Conservation (phyloP, 2,113 vertebrate species). For the Ceyx cyanopectus region DNA sequence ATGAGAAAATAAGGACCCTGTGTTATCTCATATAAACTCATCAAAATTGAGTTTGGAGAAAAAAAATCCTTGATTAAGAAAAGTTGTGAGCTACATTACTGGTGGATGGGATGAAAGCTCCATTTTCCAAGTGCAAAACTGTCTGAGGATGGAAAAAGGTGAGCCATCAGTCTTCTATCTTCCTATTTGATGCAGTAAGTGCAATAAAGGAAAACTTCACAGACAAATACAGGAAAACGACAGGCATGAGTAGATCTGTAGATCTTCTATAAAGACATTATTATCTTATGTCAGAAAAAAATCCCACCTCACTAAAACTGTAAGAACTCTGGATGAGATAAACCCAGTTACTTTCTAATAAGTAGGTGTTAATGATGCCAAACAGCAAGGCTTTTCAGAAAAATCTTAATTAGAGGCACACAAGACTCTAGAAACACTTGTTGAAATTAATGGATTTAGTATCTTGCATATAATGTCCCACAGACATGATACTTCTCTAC, state of each 20-base stretch:
- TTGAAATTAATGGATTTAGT: neutral
- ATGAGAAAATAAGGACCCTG: neutral
- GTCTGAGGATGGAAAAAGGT: neutral
- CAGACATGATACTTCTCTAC: neutral
- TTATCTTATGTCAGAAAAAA: neutral
- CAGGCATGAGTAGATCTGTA: neutral
- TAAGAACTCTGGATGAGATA: neutral
- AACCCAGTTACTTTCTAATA: neutral
- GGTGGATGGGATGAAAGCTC: neutral
- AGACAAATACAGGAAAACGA: neutral
- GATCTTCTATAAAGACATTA: neutral
- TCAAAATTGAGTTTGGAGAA: neutral
- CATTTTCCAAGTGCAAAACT: neutral
- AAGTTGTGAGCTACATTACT: neutral
- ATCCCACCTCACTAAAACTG: neutral
- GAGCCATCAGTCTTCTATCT: neutral
- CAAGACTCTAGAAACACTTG: neutral
- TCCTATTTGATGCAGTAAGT: neutral
- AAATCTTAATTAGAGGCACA: neutral
- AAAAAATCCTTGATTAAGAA: neutral
- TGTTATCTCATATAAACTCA: neutral
- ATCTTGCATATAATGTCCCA: neutral
- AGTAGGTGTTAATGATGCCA: neutral
- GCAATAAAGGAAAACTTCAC: neutral
- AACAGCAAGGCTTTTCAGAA: neutral